Conservation (phyloP, 2,113 vertebrate species). For the Cavia aperea region DNA sequence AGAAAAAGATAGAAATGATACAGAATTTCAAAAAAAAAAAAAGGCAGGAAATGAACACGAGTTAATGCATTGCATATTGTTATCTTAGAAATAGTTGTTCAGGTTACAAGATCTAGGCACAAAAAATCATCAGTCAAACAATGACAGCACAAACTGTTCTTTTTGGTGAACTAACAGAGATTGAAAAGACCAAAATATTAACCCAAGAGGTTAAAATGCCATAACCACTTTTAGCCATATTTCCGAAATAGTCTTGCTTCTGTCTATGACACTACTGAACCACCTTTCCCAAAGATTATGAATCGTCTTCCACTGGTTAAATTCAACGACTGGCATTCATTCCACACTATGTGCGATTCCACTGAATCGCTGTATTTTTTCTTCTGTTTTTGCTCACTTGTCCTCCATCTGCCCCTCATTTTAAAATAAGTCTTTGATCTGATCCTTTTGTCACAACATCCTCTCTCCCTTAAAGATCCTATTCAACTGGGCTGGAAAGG, state of each 20-base stretch:
- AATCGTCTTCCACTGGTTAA: not conserved
- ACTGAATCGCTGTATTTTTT: not conserved
- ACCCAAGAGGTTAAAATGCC: too few relatives aligned
- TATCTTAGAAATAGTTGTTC: too few relatives aligned
- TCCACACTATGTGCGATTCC: fast-evolving
- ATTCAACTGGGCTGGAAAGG: not conserved
- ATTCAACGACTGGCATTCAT: not conserved
- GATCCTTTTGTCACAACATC: not conserved
- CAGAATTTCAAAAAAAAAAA: too few relatives aligned
- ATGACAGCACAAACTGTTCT: too few relatives aligned
- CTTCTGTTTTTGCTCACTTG: not conserved
- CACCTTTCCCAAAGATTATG: not conserved
- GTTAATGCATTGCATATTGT: too few relatives aligned
- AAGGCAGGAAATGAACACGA: too few relatives aligned
- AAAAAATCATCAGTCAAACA: too few relatives aligned
- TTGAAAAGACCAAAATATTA: too few relatives aligned
- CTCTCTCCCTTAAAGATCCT: not conserved
- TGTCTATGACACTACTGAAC: not conserved
- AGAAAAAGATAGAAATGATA: too few relatives aligned
- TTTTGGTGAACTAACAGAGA: too few relatives aligned
- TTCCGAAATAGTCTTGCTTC: not conserved
- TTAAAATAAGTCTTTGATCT: not conserved
- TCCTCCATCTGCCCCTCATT: too few relatives aligned
- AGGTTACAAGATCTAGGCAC: too few relatives aligned
- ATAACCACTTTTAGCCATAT: not conserved